phyloP scores from a whole-genome alignment of 2,797 vertebrate species.

The Orestias chungarensis region DNA sequence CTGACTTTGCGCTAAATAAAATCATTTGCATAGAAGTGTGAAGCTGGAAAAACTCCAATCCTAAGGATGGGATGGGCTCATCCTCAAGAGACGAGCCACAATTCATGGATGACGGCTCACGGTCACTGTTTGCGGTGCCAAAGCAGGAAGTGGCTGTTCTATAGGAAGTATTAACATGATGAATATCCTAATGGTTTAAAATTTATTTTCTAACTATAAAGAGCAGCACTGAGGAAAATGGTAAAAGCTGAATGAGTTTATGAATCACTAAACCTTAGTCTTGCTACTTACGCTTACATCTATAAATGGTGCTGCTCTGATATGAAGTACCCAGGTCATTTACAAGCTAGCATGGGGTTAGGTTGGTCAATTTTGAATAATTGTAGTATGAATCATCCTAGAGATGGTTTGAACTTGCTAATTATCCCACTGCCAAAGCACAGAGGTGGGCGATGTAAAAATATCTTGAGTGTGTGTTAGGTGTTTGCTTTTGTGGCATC shows the following conservation, averaged over 20 bases:
- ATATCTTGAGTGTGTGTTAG: slow-evolving; percentile 3
- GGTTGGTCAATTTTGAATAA: slow-evolving; percentile 20
- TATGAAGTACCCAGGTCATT: slow-evolving; percentile 24
- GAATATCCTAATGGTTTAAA: slow-evolving; percentile 2
- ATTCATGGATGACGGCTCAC: slow-evolving; percentile 40
- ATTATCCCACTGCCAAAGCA: slow-evolving; percentile 19
- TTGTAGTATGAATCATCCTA: slow-evolving; percentile 22
- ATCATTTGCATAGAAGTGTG: slow-evolving; percentile 36
- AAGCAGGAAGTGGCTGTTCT: slow-evolving; percentile 3
- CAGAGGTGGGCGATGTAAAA: slow-evolving; percentile 21
- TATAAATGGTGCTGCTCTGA: slow-evolving; percentile 15
- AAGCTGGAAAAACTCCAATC: slow-evolving; percentile 34
- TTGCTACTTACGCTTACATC: neutral
- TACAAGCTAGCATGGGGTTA: slow-evolving; percentile 16
- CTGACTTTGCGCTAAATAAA: slow-evolving; percentile 28
- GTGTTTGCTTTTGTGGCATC: neutral
- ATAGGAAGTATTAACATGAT: neutral
- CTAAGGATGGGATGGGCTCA: slow-evolving; percentile 15
- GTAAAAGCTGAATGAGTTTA: neutral
- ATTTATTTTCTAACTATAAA: slow-evolving; percentile 1
- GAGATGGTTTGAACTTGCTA: slow-evolving; percentile 25
- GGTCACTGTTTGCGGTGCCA: slow-evolving; percentile 11
- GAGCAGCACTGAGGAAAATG: neutral
- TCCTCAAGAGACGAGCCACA: neutral
- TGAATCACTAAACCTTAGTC: neutral